phyloP scores from a whole-genome alignment of 2,888 invertebrate genomes.

The Melanostoma scalare region DNA sequence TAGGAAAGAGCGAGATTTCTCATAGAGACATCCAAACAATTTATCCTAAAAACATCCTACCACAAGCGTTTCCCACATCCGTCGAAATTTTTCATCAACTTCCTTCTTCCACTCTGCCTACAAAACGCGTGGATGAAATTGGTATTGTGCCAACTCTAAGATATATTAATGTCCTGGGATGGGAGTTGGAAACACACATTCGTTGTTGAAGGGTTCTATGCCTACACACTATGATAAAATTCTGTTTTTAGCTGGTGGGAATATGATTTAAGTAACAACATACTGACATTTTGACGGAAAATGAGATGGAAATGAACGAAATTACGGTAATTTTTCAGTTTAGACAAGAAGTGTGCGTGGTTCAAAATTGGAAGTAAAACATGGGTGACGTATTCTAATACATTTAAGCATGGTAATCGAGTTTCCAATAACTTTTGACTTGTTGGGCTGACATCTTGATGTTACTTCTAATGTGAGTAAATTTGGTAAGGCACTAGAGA shows the following conservation, averaged over 20 bases:
- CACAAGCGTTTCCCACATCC: constrained; percentile 43
- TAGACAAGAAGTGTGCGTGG: constrained; percentile 52
- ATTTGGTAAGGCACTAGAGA: constrained; percentile 5
- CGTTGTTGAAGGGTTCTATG: constrained; percentile 36
- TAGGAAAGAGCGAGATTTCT: background rate
- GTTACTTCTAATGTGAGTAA: constrained; percentile 4
- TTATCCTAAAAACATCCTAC: constrained; percentile 44
- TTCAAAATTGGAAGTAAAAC: background rate
- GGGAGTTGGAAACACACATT: constrained; percentile 3
- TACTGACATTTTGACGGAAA: constrained; percentile 63
- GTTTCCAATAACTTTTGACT: constrained; percentile 38
- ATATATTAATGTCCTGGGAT: constrained; percentile 1
- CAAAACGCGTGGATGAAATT: constrained; percentile 16
- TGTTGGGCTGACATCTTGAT: constrained; percentile 18
- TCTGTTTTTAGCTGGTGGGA: constrained; percentile 9
- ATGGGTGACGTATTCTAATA: constrained; percentile 11
- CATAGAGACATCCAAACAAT: constrained; percentile 42
- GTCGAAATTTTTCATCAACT: constrained; percentile 47
- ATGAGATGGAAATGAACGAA: constrained; percentile 49
- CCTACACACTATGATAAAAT: constrained; percentile 18
- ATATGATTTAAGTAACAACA: constrained; percentile 39
- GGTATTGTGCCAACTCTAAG: constrained; percentile 24
- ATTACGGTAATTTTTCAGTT: constrained; percentile 66
- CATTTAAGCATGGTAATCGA: constrained; percentile 1
- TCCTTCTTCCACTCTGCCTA: constrained; percentile 34